A percentile compares a stretch with the other conserved stretches of the same genome.
Conservation (phyloP, 1,140 invertebrate genomes). For the Globodera rostochiensis region DNA sequence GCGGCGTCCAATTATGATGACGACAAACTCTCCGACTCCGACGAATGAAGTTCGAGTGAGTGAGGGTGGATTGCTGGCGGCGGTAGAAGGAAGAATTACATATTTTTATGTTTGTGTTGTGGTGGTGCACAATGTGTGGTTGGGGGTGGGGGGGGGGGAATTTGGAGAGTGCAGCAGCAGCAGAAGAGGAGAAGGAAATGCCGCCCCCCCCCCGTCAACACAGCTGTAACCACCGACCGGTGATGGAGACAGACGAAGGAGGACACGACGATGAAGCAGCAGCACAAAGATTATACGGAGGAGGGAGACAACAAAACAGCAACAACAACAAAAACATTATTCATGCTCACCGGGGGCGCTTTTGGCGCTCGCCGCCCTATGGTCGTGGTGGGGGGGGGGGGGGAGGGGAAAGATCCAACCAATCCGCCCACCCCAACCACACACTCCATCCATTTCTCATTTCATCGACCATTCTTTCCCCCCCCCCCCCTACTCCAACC, state of each 20-base stretch:
- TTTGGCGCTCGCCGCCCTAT: slow-evolving; percentile 1
- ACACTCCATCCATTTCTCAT: background rate
- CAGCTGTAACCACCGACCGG: background rate
- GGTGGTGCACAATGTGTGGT: too few relatives aligned
- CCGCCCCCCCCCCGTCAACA: background rate
- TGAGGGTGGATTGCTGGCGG: background rate
- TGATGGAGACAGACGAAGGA: too few relatives aligned
- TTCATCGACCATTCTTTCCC: background rate
- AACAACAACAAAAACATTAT: background rate
- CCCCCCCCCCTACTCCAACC: background rate
- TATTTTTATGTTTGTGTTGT: too few relatives aligned
- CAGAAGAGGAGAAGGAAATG: background rate
- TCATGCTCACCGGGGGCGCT: background rate
- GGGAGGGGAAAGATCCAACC: background rate
- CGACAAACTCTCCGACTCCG: background rate
- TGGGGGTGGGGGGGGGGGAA: background rate
- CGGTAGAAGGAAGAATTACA: too few relatives aligned
- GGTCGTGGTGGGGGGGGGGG: background rate
- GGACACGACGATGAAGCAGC: too few relatives aligned
- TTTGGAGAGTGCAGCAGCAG: background rate
- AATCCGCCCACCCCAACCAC: background rate
- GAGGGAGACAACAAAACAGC: too few relatives aligned
- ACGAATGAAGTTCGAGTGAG: background rate
- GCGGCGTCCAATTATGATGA: background rate
- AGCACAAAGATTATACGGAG: too few relatives aligned